Base-by-base conservation (phyloP, 2,888 invertebrate species). In the Uropetala carovei region DNA sequence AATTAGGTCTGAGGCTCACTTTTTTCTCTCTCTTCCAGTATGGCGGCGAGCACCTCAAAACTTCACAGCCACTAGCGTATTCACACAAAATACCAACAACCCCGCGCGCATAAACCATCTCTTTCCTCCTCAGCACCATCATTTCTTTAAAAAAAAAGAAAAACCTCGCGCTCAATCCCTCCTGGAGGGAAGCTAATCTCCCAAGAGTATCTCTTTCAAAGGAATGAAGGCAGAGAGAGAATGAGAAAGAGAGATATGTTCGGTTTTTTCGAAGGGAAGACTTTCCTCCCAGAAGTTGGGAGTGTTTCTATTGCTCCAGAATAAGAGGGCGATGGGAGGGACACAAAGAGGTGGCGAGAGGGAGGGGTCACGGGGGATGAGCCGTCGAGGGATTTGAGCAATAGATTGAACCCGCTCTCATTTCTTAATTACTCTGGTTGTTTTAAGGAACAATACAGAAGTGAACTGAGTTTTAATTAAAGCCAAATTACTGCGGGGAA, bases 121-220 rank as follows among this genome's bases (percentile, higher is more conserved):
- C 11, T n/a, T 18, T n/a, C 11, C 16, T 16, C 64, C 64, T 7
- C 64, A 16, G 5, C n/a, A 5, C 30, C n/a, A 27, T 10, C 30
- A 11, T 3, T 75, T 11, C 8, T 18, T 57, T 8, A 57, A 43
- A 43, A 43, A 5, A 43, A 43, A 43, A 18, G 83, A 18, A n/a
- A 10, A 18, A n/a, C 83, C 10, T 56, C 82, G 82, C 30, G 43
- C 43, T 43, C 43, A 43, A 43, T 43, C 5, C 43, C 82, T 22
- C 82, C 13, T 14, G 57, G 83, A 83, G 10, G n/a, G 30, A 4
- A 56, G 83, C 83, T 83, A 83, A 83, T 83, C 83, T 83, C 83
- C 56, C 57, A 57, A 57, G 83, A 83, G 83, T 83, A 56, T 43
- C 83, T 14, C 56, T 7, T n/a, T n/a, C 83, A 16, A 83, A 57